phyloP scores from a whole-genome alignment of 2,888 invertebrate genomes.

The Malachius bipustulatus region DNA sequence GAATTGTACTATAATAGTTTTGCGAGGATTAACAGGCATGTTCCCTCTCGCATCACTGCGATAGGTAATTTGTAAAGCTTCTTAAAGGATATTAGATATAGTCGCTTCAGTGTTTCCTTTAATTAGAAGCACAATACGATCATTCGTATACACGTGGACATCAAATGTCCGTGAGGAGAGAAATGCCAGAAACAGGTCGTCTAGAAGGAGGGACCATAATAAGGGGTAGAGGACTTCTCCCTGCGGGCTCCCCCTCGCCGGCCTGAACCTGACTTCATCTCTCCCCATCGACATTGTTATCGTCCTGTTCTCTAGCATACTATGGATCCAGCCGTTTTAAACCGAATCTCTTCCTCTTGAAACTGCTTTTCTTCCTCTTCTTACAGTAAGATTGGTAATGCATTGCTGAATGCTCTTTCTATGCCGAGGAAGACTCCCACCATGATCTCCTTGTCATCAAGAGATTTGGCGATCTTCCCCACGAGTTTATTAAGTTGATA shows the following conservation, averaged over 20 bases:
- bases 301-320: neutral
- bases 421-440: neutral
- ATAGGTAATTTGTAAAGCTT: no score
- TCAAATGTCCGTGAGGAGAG: neutral
- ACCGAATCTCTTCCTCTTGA: neutral
- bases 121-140: no score
- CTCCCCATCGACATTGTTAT: neutral
- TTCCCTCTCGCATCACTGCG: no score
- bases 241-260: slow-evolving; percentile 1
- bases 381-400: neutral
- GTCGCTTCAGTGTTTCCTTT: no score
- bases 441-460: neutral
- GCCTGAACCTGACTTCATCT: neutral
- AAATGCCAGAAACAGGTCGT: neutral
- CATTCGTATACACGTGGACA: slow-evolving; percentile 1
- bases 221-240: neutral
- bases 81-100: no score
- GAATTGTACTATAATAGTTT: no score
- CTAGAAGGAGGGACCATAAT: slow-evolving; percentile 2
- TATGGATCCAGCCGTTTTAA: neutral
- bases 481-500: neutral
- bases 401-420: slow-evolving; percentile 1
- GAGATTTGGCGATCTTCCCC: neutral
- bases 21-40: no score
- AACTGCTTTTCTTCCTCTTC: neutral